Conservation (phyloP, 53 echinoderm and acorn worm genomes). For the Arbacia lixula region DNA sequence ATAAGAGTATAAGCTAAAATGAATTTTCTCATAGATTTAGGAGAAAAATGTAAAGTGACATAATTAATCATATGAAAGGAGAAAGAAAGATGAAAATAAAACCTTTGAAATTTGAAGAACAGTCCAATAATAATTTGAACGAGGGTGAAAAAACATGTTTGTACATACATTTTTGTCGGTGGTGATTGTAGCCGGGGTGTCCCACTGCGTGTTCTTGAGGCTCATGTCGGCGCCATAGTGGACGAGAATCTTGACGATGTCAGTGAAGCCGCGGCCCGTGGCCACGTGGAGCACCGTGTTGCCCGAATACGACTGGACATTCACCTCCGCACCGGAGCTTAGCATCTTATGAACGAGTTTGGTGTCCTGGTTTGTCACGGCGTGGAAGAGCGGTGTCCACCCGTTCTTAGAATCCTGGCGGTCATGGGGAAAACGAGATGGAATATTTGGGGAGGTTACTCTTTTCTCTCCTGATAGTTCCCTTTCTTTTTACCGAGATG, state of each 20-base stretch:
- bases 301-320: constrained; percentile 95
- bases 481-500: too few relatives aligned
- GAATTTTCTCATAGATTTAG: too few relatives aligned
- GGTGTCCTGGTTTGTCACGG: constrained; percentile 82
- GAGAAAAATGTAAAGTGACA: too few relatives aligned
- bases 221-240: constrained; percentile 97
- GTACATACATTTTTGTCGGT: constrained; percentile 72
- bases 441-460: too few relatives aligned
- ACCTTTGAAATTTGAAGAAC: neutral
- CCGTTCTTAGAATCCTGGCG: constrained; percentile 91
- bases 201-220: constrained; percentile 90
- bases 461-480: too few relatives aligned
- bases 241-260: constrained; percentile 85
- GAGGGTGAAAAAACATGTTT: neutral
- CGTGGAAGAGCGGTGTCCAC: constrained; percentile 96
- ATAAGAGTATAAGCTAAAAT: too few relatives aligned
- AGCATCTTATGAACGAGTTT: constrained; percentile 79
- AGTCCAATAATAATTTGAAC: neutral
- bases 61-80: too few relatives aligned
- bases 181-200: constrained; percentile 86
- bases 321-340: constrained; percentile 78
- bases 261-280: constrained; percentile 89
- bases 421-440: too few relatives aligned
- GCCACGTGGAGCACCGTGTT: constrained; percentile 99
- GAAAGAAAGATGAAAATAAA: too few relatives aligned